Evolutionary conservation across 2,113 vertebrate species (phyloP), one percentile per base, ranked within the genome.

Genomic region (Anas platyrhynchos): DNA sequence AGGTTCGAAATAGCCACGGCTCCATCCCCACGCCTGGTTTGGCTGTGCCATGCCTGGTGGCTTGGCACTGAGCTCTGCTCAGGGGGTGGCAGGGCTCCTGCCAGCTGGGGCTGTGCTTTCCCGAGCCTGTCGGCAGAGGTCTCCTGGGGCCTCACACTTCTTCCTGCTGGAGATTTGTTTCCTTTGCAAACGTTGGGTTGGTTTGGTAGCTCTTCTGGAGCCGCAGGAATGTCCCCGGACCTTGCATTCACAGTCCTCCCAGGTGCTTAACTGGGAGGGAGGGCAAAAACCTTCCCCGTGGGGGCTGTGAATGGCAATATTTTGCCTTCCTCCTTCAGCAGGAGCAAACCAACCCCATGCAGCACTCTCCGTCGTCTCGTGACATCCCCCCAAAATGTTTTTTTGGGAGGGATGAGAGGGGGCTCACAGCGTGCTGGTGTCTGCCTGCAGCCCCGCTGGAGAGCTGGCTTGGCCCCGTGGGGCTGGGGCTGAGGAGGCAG

Each of bases 91-190:
- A 74, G 85, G n/a, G 11, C 73, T 73, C 12, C 78, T 63, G 84
- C 69, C 44, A 38, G 55, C 88, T 43, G 59, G 1, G 1, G 11
- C 65, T 9, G 22, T 13, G 67, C 75, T 43, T 44, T 41, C 36
- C 89, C 1, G 32, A 69, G 76, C 44, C 72, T 7, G 36, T 32
- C 36, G 2, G 73, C 86, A 34, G 52, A 87, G 74, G 46, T 66
- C 43, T n/a, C 25, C 65, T 11, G 80, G 41, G 20, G 12, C 1
- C 31, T 38, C 16, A 29, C 77, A 36, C 63, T 36, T 50, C 27
- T 50, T 76, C 34, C 73, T 3, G 3, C 2, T 0, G 29, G 17
- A 13, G 3, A 13, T 10, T 1, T 1, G 18, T 14, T 54, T 54
- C 13, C 14, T 38, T 31, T 66, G 50, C 50, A 17, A 62, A 23